These are phyloP conservation scores for Pristionchus maxplancki DNA, from an alignment of 2,888 invertebrate species.

Conservation along the genomic window DNA sequence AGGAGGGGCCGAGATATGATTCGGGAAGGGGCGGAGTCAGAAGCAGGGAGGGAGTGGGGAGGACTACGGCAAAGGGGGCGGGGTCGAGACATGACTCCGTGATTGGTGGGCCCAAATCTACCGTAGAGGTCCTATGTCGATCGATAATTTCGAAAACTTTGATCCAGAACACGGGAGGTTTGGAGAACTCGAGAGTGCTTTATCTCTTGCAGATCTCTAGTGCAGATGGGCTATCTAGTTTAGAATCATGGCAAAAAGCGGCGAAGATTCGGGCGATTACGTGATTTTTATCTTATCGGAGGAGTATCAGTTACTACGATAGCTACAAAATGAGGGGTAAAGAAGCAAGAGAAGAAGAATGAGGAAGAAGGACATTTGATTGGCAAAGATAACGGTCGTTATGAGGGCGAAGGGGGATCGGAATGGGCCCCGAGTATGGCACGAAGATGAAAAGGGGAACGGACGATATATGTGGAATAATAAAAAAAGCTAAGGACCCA, in stretches of 20 bases:
- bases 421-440: not conserved
- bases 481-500: not conserved
- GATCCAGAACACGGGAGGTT: not conserved
- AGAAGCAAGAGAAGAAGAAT: not conserved
- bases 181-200: not conserved
- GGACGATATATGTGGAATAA: not conserved
- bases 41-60: not conserved
- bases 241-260: not conserved
- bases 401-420: not conserved
- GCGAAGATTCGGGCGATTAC: not conserved
- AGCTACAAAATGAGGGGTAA: not conserved
- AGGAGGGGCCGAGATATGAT: not conserved
- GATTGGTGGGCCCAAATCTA: not conserved
- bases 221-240: not conserved
- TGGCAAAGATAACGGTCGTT: constrained; percentile 40
- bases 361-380: not conserved
- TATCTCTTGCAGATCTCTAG: not conserved
- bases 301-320: not conserved
- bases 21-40: not conserved
- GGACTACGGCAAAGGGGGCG: not conserved
- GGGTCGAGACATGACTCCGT: not conserved
- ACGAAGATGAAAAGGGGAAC: not conserved
- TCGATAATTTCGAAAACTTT: not conserved
- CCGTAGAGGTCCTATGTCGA: not conserved
- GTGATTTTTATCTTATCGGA: not conserved